Conservation (phyloP, 2,888 invertebrate genomes). For the Heteropelma amictum region DNA sequence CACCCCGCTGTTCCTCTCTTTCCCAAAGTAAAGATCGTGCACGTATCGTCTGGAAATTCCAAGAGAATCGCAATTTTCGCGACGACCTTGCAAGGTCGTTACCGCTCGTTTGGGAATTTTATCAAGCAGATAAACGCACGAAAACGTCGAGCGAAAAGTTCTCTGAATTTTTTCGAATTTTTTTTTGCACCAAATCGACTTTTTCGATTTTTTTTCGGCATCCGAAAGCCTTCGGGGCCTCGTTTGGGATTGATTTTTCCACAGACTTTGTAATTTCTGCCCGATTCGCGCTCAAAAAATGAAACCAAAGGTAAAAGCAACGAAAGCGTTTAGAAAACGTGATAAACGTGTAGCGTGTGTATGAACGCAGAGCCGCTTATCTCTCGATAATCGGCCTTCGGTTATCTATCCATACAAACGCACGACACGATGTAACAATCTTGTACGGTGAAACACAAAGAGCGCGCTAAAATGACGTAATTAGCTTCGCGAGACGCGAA, state of each 20-base stretch:
- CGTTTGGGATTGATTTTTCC: too few species aligned
- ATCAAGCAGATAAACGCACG: neutral
- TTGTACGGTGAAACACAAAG: slow-evolving; percentile 24
- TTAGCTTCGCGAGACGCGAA: slow-evolving; percentile 9
- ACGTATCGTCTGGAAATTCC: neutral
- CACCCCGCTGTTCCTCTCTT: neutral
- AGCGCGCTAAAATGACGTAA: slow-evolving; percentile 41
- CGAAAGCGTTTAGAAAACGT: neutral
- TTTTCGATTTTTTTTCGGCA: too few species aligned
- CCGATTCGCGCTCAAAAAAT: too few species aligned
- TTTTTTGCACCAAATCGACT: neutral
- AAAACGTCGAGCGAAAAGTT: neutral
- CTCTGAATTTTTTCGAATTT: neutral
- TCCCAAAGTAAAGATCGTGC: slow-evolving; percentile 1
- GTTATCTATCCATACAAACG: slow-evolving; percentile 4
- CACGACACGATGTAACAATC: slow-evolving; percentile 7
- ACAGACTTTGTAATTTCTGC: too few species aligned
- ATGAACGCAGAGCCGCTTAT: slow-evolving; percentile 2
- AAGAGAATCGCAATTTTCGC: neutral
- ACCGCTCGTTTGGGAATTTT: neutral
- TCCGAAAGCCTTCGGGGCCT: too few species aligned
- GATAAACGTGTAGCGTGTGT: neutral
- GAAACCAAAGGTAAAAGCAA: neutral
- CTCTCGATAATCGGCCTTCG: slow-evolving; percentile 17
- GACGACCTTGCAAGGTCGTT: neutral